Base-by-base conservation (phyloP, 2,888 invertebrate species). In the Pristionchus arcanus region DNA sequence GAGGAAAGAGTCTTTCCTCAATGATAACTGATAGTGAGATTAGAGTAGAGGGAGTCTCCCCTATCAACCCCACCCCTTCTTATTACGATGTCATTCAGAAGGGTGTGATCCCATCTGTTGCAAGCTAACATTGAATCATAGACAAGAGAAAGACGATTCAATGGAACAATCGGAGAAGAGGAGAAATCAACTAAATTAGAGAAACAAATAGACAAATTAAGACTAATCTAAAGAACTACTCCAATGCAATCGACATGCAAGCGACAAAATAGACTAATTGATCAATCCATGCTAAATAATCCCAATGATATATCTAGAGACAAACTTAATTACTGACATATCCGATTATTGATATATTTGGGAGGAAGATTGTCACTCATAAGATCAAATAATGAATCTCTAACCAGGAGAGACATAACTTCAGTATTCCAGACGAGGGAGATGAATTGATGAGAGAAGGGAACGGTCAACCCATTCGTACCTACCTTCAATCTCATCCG, bases 41-140 rank as follows among this genome's bases (percentile, higher is more conserved):
- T 81, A 81, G 81, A 81, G 81, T 81, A 81, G 81, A 81, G 49
- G 74, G 42, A 81, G 53, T n/a, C 81, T 28, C 81, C 81, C 81
- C 81, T 81, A 49, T n/a, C 81, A 25, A n/a, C 28, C 49, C 49
- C 81, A 81, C 81, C 81, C 63, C 53, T 53, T 53, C 81, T 81
- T 81, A 81, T 81, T 81, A 81, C 81, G 81, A 81, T 81, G 74
- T 37, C 74, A 74, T 74, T 37, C 74, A 19, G 68, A 25, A 74
- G 74, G 74, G 74, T 37, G 74, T 74, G 81, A 81, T 81, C 28
- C 49, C 49, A 49, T 81, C 81, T 81, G 81, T 81, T 81, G 81
- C 81, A 81, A 74, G 37, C 74, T 37, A 37, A 34, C 19, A 74
- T n/a, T 74, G 74, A 74, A 31, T 74, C 74, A 74, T 37, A 21